Evolutionary conservation across 1,140 invertebrate species (phyloP), one percentile per base, ranked within the genome.

Genomic region (Ectropis grisescens): DNA sequence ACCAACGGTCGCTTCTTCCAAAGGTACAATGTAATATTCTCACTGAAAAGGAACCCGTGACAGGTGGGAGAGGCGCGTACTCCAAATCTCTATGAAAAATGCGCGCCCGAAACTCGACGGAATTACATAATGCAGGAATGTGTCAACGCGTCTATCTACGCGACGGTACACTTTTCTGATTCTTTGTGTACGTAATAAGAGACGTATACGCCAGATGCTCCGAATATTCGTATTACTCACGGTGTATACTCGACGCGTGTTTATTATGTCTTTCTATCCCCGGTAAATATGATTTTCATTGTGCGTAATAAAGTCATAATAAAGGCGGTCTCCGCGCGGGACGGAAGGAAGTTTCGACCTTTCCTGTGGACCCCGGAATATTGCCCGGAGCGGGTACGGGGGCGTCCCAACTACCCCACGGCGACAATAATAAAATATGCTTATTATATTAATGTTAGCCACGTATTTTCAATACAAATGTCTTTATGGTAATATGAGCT

Each of bases 211-310:
- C 41, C 62, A 59, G 53, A 47, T 53, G 53, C 41, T 19, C 43
- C 47, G 28, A 14, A 13, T 32, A 26, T 26, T n/a, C 24, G 22
- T 32, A 41, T 42, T 48, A 51, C 40, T 43, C 46, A n/a, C n/a
- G n/a, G n/a, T n/a, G n/a, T n/a, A n/a, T n/a, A n/a, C n/a, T n/a
- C n/a, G n/a, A n/a, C 52, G 43, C 48, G 58, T 49, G 53, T 57
- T 65, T 64, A 58, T 66, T 59, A 58, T 64, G 55, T 47, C 47
- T 51, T 51, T 47, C 56, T 48, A 45, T 55, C 58, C 46, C 47
- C 31, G 29, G 48, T 58, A 59, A 66, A 64, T 65, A 68, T 58
- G 58, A 58, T 64, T 59, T 60, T 55, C 55, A 62, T 60, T 64
- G 49, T 68, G 31, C 32, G 49, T 59, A 66, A 66, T 68, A 64